Evolutionary conservation across 2,797 vertebrate genomes (phyloP), one percentile per base, ranked within the genome.

Genomic region (Poeciliopsis presidionis): DNA sequence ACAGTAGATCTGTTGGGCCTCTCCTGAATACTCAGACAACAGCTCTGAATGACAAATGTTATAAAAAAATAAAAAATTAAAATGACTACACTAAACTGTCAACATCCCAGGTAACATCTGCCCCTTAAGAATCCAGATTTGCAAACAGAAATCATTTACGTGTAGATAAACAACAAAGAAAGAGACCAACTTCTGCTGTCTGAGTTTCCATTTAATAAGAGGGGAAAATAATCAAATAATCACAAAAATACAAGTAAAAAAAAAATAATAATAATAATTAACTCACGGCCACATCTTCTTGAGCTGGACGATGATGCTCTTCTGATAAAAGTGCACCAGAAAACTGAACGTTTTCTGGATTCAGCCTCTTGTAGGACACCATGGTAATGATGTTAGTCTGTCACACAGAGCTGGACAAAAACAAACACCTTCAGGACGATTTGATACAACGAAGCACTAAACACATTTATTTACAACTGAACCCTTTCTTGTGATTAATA

Each of bases 281-380:
- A 90, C 92, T 93, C 75, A 95, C 94, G 22, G 83, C 25, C 33
- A 73, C 43, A 8, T 90, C 84, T 14, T 90, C 81, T 5, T 74
- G 91, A 59, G 65, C 82, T 0, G 79, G 67, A n/a, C 47, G 65
- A 41, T 71, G 80, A 46, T 71, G 79, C 45, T 92, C 89, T 39
- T 89, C 90, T 2, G 81, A 85, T 70, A 92, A 76, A 43, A 79
- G 73, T 6, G 85, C 41, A 18, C 11, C 78, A 47, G 92, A 88
- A 73, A 95, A 92, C 76, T 90, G 91, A 2, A 94, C 89, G 71
- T 94, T 90, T 78, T 95, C 94, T 4, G 93, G 93, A 77, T 91
- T 93, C 73, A 95, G 88, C 2, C 88, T 88, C 80, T 93, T 89
- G 87, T 95, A 95, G 0, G 93, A 94, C 74, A 89, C 93, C 94